Percentiles rank a stretch among this genome's conserved stretches.
Conservation (phyloP, 2,113 vertebrate genomes). For the Puffinus mauretanicus region DNA sequence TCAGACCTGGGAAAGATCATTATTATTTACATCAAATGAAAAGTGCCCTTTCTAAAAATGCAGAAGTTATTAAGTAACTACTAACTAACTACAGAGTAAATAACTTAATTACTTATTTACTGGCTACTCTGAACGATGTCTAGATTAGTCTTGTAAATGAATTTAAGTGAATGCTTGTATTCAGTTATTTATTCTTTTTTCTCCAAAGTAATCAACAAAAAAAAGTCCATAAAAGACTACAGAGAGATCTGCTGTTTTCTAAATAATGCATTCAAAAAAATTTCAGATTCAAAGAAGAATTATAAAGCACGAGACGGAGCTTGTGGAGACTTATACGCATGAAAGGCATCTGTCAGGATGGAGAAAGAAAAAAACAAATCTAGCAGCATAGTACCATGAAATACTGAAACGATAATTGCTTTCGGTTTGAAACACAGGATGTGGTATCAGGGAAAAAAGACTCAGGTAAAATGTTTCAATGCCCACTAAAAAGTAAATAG, state of each 20-base stretch:
- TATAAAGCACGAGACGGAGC: background rate
- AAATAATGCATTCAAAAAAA: background rate
- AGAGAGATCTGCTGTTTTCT: conserved; percentile 9
- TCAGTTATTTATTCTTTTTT: background rate
- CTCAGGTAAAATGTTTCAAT: conserved; percentile 27
- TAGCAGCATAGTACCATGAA: background rate
- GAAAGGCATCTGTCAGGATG: background rate
- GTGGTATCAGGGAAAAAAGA: background rate
- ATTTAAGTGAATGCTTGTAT: background rate
- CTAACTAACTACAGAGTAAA: background rate
- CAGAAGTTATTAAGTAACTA: background rate
- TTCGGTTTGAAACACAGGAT: background rate
- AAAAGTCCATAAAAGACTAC: background rate
- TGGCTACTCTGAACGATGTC: background rate
- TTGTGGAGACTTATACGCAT: background rate
- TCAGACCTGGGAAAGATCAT: background rate
- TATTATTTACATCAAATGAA: background rate
- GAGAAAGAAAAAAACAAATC: background rate
- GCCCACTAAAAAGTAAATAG: conserved; percentile 5
- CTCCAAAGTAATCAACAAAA: background rate
- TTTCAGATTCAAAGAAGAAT: background rate
- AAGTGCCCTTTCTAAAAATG: background rate
- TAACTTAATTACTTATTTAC: background rate
- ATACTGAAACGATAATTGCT: conserved; percentile 25
- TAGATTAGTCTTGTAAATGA: background rate